phyloP scores from a whole-genome alignment of 2,797 vertebrate genomes.

The Dendrocincla fuliginosa region DNA sequence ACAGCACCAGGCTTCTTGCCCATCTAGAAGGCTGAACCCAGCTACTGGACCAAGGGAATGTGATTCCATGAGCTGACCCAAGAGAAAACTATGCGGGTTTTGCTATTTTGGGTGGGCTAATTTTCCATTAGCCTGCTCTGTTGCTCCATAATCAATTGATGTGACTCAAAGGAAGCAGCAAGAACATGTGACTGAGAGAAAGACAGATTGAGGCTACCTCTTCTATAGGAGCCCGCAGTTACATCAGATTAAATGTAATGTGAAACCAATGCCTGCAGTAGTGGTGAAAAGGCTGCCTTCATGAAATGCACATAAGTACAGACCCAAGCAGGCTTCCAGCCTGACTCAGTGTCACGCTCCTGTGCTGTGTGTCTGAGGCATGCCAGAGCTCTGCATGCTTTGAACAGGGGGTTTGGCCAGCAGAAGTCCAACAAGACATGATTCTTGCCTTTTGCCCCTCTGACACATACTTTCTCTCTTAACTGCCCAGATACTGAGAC shows the following conservation, averaged over 20 bases:
- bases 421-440: background rate
- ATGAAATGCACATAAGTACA: background rate
- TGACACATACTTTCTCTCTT: background rate
- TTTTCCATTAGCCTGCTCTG: background rate
- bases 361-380: background rate
- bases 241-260: background rate
- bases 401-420: background rate
- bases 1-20: background rate
- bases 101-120: background rate
- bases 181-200: background rate
- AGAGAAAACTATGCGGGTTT: background rate
- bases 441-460: background rate
- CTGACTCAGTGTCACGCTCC: background rate
- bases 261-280: background rate
- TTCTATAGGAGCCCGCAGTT: background rate
- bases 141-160: slow-evolving; percentile 3
- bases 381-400: background rate
- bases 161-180: slow-evolving; percentile 1
- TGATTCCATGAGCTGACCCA: background rate
- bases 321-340: background rate
- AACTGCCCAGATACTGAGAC: background rate
- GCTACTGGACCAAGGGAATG: background rate
- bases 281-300: background rate
- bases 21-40: background rate
- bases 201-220: background rate